Evolutionary conservation across 2,797 vertebrate genomes (phyloP).

Genomic region (Lophotriccus pileatus): DNA sequence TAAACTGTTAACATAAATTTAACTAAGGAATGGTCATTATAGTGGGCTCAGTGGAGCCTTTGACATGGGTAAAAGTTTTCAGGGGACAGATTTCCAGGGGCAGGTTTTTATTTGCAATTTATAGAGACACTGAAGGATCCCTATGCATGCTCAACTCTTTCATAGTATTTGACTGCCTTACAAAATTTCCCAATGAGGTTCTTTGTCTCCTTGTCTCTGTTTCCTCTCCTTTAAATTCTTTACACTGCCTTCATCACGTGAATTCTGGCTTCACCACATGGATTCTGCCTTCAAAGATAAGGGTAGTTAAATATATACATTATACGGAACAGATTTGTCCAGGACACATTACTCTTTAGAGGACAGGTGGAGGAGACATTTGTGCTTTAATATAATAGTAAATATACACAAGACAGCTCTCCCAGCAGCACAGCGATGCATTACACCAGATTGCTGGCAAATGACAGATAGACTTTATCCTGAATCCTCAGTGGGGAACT

Average conservation of each 20-base stretch:
- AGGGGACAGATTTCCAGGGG: background rate
- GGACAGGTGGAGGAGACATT: conserved; percentile 55
- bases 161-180: background rate
- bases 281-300: background rate
- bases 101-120: background rate
- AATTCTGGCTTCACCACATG: too few relatives aligned
- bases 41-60: background rate
- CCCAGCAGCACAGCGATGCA: background rate
- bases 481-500: conserved; percentile 26
- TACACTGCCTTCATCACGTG: background rate
- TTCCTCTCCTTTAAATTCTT: conserved; percentile 17
- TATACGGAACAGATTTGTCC: background rate
- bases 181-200: background rate
- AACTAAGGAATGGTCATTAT: background rate
- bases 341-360: conserved; percentile 4
- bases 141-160: background rate
- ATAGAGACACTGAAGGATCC: background rate
- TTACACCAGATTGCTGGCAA: conserved; percentile 49
- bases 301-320: conserved; percentile 13
- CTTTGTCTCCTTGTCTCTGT: background rate
- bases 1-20: conserved; percentile 20
- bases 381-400: conserved; percentile 47
- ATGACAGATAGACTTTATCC: conserved; percentile 51
- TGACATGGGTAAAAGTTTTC: background rate
- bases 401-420: conserved; percentile 49